Percentiles rank a stretch among this genome's conserved stretches.
These are phyloP conservation scores for Epinephelus awoara DNA, from an alignment of 2,797 vertebrate genomes.

Conservation along the genomic window DNA sequence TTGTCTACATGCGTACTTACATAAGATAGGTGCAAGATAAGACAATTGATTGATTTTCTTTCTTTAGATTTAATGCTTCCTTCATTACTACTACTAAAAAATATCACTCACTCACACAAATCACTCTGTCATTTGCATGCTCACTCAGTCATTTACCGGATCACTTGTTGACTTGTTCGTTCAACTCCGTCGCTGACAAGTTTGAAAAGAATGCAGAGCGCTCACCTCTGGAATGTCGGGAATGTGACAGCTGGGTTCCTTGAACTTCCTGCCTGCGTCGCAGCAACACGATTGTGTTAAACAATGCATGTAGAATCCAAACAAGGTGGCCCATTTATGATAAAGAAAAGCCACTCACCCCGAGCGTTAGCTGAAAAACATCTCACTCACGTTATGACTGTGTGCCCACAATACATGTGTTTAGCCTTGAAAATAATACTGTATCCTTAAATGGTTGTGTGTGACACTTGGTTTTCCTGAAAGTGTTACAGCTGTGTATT, in stretches of 20 bases:
- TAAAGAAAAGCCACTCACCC: not conserved
- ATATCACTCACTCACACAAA: not conserved
- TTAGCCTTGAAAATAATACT: not conserved
- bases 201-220: slow-evolving; percentile 42
- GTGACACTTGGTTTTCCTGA: not conserved
- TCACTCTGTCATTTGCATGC: not conserved
- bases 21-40: too few species aligned
- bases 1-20: rapidly evolving
- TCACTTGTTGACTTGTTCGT: slow-evolving; percentile 29
- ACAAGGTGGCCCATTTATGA: not conserved
- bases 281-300: not conserved
- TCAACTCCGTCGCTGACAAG: slow-evolving; percentile 49
- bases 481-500: not conserved
- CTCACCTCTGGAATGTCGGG: slow-evolving; percentile 67
- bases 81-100: too few species aligned
- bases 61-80: too few species aligned
- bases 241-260: slow-evolving; percentile 64
- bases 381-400: too few species aligned
- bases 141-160: slow-evolving; percentile 8
- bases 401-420: not conserved
- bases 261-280: slow-evolving; percentile 37
- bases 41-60: too few species aligned
- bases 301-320: slow-evolving; percentile 27
- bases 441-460: not conserved
- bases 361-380: not conserved